Evolutionary conservation across 2,797 vertebrate genomes (phyloP).

Genomic region (Sebastes minor): DNA sequence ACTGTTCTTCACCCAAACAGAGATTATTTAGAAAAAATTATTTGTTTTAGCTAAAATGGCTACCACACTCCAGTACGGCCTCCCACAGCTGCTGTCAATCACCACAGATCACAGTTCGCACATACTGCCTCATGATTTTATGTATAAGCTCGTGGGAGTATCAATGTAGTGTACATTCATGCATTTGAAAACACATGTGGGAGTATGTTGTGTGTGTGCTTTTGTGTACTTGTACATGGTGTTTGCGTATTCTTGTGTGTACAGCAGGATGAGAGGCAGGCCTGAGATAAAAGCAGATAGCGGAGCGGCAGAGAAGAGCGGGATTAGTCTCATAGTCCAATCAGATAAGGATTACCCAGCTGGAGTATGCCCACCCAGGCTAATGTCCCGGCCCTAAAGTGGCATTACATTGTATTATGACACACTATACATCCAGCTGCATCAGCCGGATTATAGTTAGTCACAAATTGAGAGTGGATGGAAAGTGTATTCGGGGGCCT

Average conservation of each 20-base stretch:
- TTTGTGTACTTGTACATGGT: constrained; percentile 14
- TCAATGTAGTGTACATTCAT: constrained; percentile 45
- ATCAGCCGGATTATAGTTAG: constrained; percentile 32
- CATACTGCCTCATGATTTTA: constrained; percentile 49
- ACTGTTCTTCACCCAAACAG: neutral
- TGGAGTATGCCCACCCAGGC: constrained; percentile 60
- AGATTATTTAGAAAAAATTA: constrained; percentile 3
- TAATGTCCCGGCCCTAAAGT: constrained; percentile 65
- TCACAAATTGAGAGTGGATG: neutral
- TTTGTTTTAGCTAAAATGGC: constrained; percentile 17
- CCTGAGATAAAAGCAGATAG: constrained; percentile 49
- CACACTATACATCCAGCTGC: constrained; percentile 54
- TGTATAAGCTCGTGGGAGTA: constrained; percentile 56
- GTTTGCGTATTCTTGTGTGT: neutral
- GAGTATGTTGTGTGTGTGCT: constrained; percentile 33
- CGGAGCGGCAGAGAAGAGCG: constrained; percentile 43
- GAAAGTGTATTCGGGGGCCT: neutral
- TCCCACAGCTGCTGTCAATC: constrained; percentile 50
- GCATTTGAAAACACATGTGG: constrained; percentile 49
- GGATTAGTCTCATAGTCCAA: constrained; percentile 76
- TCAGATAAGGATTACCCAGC: constrained; percentile 79
- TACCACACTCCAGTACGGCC: constrained; percentile 8
- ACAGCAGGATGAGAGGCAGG: constrained; percentile 11
- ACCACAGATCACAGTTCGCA: constrained; percentile 38
- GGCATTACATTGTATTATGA: constrained; percentile 71